Conservation (phyloP, 2,797 vertebrate genomes). For the Rallus crepitans region DNA sequence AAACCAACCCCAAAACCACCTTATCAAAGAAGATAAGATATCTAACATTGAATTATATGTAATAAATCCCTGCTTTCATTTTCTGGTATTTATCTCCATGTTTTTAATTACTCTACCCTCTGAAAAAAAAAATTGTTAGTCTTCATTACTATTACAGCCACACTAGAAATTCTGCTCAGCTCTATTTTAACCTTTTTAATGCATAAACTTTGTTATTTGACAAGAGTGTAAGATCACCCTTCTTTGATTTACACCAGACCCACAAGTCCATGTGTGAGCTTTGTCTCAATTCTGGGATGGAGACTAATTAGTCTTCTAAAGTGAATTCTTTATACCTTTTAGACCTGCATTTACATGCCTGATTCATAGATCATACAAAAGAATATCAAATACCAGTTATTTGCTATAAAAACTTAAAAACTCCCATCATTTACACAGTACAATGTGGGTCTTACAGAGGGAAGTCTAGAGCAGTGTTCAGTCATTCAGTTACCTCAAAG, state of each 20-base stretch:
- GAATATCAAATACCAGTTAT: neutral
- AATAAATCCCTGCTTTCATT: neutral
- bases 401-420: neutral
- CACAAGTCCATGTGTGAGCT: accelerated
- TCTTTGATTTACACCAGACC: neutral
- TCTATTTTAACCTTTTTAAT: neutral
- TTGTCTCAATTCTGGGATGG: neutral
- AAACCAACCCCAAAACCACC: too few species aligned
- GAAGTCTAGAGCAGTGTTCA: neutral
- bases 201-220: neutral
- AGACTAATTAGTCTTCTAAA: neutral
- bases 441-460: neutral
- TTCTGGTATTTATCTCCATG: neutral
- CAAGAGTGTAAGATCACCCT: neutral
- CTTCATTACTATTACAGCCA: neutral
- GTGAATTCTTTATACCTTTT: neutral
- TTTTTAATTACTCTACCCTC: neutral
- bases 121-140: neutral
- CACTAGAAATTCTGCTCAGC: neutral
- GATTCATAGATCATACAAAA: neutral
- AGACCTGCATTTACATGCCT: neutral
- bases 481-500: neutral
- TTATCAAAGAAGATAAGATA: neutral
- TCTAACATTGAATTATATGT: neutral
- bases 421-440: neutral